These are phyloP conservation scores for Coelopa pilipes DNA, from an alignment of 2,888 invertebrate species.

Conservation along the genomic window DNA sequence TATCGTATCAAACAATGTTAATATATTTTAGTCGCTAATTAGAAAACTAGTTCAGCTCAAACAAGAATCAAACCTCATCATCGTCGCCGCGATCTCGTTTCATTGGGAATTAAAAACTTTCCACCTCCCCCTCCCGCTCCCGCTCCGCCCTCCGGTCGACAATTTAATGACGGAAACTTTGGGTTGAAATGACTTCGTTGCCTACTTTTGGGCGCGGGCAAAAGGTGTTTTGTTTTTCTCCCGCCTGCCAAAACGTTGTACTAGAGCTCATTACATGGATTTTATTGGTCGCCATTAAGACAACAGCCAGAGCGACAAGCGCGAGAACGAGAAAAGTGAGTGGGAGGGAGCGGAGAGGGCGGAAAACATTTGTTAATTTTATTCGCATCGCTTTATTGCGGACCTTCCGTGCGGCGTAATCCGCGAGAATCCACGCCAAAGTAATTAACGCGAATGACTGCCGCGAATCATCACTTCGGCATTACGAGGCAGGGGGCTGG, in stretches of 20 bases:
- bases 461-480: conserved; percentile 2
- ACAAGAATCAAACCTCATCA: too few relatives aligned
- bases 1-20: too few relatives aligned
- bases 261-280: not conserved
- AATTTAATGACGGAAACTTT: too few relatives aligned
- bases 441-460: conserved; percentile 22
- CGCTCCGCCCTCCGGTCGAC: too few relatives aligned
- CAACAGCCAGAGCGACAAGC: not conserved
- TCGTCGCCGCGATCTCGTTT: too few relatives aligned
- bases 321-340: not conserved
- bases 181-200: too few relatives aligned
- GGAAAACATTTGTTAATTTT: conserved; percentile 3
- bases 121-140: too few relatives aligned
- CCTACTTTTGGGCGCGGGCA: not conserved
- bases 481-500: conserved; percentile 1
- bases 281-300: conserved; percentile 2
- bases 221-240: not conserved
- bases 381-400: conserved; percentile 19
- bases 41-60: too few relatives aligned
- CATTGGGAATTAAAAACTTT: too few relatives aligned
- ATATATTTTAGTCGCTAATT: too few relatives aligned
- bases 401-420: conserved; percentile 5
- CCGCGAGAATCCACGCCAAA: conserved; percentile 17
- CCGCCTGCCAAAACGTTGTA: not conserved
- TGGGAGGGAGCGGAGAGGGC: not conserved